Conservation (phyloP, 2,113 vertebrate species). For the Phalacrocorax brasilianus region DNA sequence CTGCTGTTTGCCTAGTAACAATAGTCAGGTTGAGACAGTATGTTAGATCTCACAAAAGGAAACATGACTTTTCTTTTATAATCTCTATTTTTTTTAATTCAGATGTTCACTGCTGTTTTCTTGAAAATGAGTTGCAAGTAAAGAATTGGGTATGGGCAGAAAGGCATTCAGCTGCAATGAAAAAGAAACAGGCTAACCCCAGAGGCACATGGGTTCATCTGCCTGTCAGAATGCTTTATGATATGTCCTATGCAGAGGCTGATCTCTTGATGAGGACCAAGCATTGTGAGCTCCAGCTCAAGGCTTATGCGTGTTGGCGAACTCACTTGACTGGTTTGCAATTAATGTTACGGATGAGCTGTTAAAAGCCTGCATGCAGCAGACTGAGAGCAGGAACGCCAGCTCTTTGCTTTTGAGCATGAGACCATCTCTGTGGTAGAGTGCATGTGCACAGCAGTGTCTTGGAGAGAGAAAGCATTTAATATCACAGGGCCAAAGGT, state of each 20-base stretch:
- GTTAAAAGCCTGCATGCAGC: background rate
- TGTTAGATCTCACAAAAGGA: background rate
- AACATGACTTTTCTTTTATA: background rate
- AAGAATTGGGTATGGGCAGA: background rate
- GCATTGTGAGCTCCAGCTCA: background rate
- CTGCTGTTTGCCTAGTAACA: slow-evolving; percentile 5
- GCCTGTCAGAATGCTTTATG: background rate
- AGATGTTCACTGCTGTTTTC: background rate
- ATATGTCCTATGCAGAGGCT: background rate
- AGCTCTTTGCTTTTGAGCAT: background rate
- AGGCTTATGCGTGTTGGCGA: background rate
- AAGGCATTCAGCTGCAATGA: background rate
- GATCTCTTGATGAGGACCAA: background rate
- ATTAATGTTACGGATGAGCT: background rate
- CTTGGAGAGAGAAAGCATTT: background rate
- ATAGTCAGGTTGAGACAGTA: background rate
- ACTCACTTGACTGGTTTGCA: background rate
- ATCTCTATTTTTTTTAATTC: background rate
- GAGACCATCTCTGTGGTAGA: background rate
- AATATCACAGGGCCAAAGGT: background rate
- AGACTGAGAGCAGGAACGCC: background rate
- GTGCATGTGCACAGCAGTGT: background rate
- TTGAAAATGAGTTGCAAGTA: background rate
- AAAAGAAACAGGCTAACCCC: background rate
- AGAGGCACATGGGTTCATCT: background rate